Evolutionary conservation across 1,140 invertebrate species (phyloP), one percentile per base, ranked within the genome.

Genomic region (Hylaeus volcanicus): DNA sequence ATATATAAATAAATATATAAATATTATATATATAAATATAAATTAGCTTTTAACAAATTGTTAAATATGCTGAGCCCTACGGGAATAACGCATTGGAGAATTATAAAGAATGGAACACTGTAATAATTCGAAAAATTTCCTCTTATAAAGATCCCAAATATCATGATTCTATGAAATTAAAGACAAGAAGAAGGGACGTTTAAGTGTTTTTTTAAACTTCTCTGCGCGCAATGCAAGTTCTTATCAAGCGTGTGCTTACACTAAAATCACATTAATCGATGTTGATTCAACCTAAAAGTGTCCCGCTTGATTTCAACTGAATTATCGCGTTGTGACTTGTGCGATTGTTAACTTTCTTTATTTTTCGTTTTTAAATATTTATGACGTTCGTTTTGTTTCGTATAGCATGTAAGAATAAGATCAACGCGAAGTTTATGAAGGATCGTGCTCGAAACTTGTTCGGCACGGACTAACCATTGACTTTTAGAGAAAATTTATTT

Each of bases 41-140:
- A 88, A 89, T 74, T 92, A 92, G 91, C 89, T 92, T 93, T 91
- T 92, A 92, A 91, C 86, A 86, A 90, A 85, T 91, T 92, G 89
- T 91, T 93, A 90, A 79, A 79, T 90, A 89, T 89, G 84, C 79
- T 85, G 82, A 84, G 79, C 81, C 86, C 82, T 78, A 85, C 69
- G 81, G 79, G 78, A 85, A 76, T 86, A 82, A 81, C 87, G 82
- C 82, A 88, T 88, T 86, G 76, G 85, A 87, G 87, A 85, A 89
- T 87, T 86, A 79, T 86, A 89, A 83, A 86, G 79, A 86, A 79
- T 87, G 74, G 80, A 83, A 83, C 61, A 81, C 81, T 82, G 83
- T 91, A 89, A 88, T 86, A 84, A 89, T 86, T 79, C 81, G 83
- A 83, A 88, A 74, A 89, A 70, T 90, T 87, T 88, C 78, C 87